Evolutionary conservation across 2,888 invertebrate genomes (phyloP).

Genomic region (Synergus gifuensis): DNA sequence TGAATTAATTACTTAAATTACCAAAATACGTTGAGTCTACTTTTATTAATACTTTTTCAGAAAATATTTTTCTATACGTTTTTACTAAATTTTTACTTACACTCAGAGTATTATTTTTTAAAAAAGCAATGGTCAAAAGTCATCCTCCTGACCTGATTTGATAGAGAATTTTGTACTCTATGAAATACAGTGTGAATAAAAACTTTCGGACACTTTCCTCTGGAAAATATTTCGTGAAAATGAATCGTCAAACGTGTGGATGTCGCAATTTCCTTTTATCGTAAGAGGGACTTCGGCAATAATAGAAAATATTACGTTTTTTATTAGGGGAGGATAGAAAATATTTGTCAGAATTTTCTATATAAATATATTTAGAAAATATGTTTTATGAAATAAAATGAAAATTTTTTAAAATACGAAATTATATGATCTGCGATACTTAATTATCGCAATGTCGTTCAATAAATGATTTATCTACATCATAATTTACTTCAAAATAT

Average conservation of each 20-base stretch:
- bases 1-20: too few species aligned
- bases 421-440: background rate
- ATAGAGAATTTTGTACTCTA: background rate
- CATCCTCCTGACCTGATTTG: background rate
- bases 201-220: background rate
- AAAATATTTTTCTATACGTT: too few species aligned
- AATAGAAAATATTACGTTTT: background rate
- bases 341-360: background rate
- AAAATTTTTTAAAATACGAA: background rate
- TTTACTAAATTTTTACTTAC: background rate
- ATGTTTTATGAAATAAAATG: background rate
- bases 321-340: background rate
- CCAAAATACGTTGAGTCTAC: too few species aligned
- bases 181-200: background rate
- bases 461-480: slow-evolving; percentile 32
- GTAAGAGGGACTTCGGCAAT: too few species aligned
- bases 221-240: background rate
- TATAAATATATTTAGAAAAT: background rate
- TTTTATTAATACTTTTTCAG: too few species aligned
- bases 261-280: background rate
- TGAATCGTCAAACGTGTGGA: background rate
- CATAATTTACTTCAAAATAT: slow-evolving; percentile 9
- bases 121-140: background rate
- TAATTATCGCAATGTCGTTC: slow-evolving; percentile 4
- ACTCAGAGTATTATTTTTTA: background rate